Percentiles rank a stretch among this genome's conserved stretches.
Evolutionary conservation across 2,797 vertebrate genomes (phyloP).

Genomic region (Coregonus sp.): DNA sequence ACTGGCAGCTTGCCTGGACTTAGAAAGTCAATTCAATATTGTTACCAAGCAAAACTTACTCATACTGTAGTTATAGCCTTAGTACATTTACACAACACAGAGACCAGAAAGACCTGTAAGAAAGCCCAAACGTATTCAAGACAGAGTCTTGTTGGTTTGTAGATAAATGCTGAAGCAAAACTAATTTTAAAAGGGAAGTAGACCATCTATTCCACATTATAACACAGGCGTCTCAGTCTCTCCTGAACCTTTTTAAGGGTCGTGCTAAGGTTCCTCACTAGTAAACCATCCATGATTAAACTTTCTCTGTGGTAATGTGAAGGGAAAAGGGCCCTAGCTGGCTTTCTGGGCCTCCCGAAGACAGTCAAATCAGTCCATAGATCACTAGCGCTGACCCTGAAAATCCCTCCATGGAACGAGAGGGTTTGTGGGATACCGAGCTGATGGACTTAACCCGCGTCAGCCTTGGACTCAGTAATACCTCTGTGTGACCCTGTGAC

Average conservation of each 20-base stretch:
- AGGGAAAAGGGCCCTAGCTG: not conserved
- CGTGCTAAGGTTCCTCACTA: constrained; percentile 23
- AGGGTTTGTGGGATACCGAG: constrained; percentile 40
- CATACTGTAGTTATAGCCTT: not conserved
- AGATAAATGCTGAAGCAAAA: not conserved
- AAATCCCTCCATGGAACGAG: constrained; percentile 23
- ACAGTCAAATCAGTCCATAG: constrained; percentile 3
- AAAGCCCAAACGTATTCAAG: constrained; percentile 80
- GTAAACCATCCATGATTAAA: not conserved
- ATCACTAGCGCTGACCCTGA: constrained; percentile 44
- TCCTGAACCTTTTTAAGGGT: constrained; percentile 31
- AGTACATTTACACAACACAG: not conserved
- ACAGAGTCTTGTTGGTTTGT: not conserved
- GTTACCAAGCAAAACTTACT: not conserved
- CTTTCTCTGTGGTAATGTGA: not conserved
- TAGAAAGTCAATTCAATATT: not conserved
- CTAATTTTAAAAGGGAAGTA: not conserved
- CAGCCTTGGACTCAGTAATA: constrained; percentile 7
- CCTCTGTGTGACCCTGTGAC: not conserved
- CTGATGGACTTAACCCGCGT: constrained; percentile 2
- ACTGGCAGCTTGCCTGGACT: not conserved
- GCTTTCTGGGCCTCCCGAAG: not conserved
- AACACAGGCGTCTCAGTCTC: not conserved
- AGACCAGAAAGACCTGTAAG: constrained; percentile 40
- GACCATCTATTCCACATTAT: not conserved